Evolutionary conservation across 1,140 invertebrate genomes (phyloP).

Genomic region (Drosophila arizonae): DNA sequence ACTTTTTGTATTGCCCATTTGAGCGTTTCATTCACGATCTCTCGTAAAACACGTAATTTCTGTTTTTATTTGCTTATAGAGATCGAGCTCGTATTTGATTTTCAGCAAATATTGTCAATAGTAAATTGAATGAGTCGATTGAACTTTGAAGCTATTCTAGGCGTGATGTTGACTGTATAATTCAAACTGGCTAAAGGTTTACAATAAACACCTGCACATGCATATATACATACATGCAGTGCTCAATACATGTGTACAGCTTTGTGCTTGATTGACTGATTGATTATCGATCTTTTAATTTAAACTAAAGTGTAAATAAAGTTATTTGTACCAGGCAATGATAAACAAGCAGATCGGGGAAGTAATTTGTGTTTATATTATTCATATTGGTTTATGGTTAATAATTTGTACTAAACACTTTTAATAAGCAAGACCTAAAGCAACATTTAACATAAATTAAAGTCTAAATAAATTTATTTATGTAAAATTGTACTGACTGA

Average conservation of each 20-base stretch:
- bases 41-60: constrained; percentile 13
- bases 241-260: neutral
- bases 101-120: constrained; percentile 6
- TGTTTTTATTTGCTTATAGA: neutral
- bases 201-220: neutral
- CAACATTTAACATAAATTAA: no score
- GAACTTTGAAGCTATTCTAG: neutral
- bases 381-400: no score
- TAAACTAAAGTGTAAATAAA: no score
- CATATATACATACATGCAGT: neutral
- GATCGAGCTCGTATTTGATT: constrained; percentile 3
- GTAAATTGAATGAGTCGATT: neutral
- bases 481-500: no score
- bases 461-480: no score
- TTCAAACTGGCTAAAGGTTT: neutral
- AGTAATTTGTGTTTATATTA: no score
- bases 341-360: no score
- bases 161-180: neutral
- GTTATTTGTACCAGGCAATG: no score
- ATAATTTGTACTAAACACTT: no score
- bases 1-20: constrained; percentile 20
- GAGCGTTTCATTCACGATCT: constrained; percentile 11
- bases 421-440: no score
- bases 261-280: neutral
- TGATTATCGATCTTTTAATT: neutral